phyloP scores from a whole-genome alignment of 2,888 invertebrate genomes.

The Quadriops clusia region DNA sequence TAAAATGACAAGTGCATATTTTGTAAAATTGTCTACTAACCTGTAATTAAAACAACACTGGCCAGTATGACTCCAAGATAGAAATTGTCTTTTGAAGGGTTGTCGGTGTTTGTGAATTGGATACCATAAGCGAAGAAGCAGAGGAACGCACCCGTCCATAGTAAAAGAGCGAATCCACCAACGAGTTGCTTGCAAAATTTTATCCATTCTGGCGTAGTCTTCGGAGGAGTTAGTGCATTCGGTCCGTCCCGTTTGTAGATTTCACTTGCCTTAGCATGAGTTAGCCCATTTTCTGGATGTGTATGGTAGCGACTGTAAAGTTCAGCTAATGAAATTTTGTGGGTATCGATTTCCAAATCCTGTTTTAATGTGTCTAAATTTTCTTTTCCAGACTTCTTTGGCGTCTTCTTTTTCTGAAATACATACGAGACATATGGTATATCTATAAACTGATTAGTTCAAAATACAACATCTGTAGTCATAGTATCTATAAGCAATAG shows the following conservation, averaged over 20 bases:
- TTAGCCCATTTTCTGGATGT: too few species aligned
- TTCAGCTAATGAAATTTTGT: too few species aligned
- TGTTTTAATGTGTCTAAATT: too few species aligned
- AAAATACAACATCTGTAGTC: too few species aligned
- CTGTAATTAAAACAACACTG: constrained; percentile 94
- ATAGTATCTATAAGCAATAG: too few species aligned
- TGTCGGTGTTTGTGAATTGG: constrained; percentile 84
- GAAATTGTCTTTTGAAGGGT: constrained; percentile 92
- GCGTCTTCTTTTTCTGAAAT: too few species aligned
- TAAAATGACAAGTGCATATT: not conserved
- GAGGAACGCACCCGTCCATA: constrained; percentile 95
- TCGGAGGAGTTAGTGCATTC: constrained; percentile 92
- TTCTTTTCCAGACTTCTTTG: too few species aligned
- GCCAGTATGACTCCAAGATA: constrained; percentile 93
- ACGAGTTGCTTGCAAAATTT: constrained; percentile 98
- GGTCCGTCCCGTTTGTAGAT: constrained; percentile 91
- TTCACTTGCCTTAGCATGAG: constrained; percentile 92
- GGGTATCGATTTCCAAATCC: too few species aligned
- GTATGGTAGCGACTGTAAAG: too few species aligned
- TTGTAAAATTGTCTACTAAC: constrained; percentile 33
- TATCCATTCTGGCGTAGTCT: constrained; percentile 97
- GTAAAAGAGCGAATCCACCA: constrained; percentile 89
- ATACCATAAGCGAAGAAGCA: constrained; percentile 96
- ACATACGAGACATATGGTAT: too few species aligned
- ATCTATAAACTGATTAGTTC: too few species aligned